phyloP scores from a whole-genome alignment of 2,113 vertebrate species.

The Gallinago media region DNA sequence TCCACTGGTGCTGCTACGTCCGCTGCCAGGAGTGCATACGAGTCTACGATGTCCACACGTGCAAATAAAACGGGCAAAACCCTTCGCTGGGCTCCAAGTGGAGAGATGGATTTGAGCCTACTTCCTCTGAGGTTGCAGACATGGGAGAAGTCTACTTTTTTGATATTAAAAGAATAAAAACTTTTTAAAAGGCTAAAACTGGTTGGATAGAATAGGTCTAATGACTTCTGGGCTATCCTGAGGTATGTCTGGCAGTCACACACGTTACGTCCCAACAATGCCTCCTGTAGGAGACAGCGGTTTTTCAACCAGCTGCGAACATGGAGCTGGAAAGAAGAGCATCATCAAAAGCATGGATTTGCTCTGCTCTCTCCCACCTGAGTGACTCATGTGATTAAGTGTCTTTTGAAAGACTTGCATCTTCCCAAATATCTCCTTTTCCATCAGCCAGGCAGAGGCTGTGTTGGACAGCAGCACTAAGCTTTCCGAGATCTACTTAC shows the following conservation, averaged over 20 bases:
- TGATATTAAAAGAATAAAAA: conserved; percentile 49
- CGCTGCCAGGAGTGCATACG: conserved; percentile 85
- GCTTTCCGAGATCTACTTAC: not conserved
- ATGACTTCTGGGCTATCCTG: conserved; percentile 42
- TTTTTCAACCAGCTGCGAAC: not conserved
- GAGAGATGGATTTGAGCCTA: conserved; percentile 41
- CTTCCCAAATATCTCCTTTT: conserved; percentile 22
- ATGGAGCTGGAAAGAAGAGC: conserved; percentile 13
- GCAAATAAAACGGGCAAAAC: conserved; percentile 73
- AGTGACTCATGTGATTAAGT: conserved; percentile 51
- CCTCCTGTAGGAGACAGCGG: not conserved
- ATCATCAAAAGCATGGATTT: conserved; percentile 5
- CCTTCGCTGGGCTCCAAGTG: not conserved
- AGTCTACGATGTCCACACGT: conserved; percentile 85
- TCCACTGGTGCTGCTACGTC: conserved; percentile 88
- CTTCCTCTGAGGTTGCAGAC: conserved; percentile 52
- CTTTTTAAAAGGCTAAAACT: conserved; percentile 43
- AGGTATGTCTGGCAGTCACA: conserved; percentile 34
- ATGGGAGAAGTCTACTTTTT: conserved; percentile 49
- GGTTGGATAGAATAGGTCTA: conserved; percentile 68
- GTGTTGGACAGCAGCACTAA: not conserved
- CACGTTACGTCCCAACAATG: not conserved
- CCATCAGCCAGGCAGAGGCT: conserved; percentile 11
- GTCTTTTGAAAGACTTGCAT: conserved; percentile 60
- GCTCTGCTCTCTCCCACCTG: conserved; percentile 9